These are phyloP conservation scores for Spea bombifrons DNA, from an alignment of 2,113 vertebrate genomes.

Conservation along the genomic window DNA sequence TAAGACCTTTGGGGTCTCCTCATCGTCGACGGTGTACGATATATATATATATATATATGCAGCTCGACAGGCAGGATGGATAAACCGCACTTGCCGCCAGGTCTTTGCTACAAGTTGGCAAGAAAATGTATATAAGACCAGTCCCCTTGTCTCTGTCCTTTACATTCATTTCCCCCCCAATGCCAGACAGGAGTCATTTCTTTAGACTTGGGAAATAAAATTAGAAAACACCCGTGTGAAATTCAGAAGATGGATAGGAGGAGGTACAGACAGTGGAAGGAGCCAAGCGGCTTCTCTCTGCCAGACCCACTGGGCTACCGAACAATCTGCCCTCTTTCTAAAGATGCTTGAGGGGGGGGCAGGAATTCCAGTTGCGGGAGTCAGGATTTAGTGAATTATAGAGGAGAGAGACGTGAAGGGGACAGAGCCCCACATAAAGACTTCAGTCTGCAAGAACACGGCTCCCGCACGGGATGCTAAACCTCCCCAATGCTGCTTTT, in stretches of 20 bases:
- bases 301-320: constrained; percentile 37
- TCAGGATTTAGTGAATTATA: constrained; percentile 29
- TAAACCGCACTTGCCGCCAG: too few relatives aligned
- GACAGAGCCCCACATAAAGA: constrained; percentile 32
- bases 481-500: not conserved
- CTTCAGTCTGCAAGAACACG: constrained; percentile 14
- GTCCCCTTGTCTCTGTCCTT: not conserved
- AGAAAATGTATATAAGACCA: not conserved
- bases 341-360: constrained; percentile 16
- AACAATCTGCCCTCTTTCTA: constrained; percentile 37
- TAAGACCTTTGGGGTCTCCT: too few relatives aligned
- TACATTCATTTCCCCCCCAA: not conserved
- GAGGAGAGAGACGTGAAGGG: constrained; percentile 36
- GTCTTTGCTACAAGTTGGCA: not conserved
- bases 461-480: not conserved
- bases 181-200: not conserved
- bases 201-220: constrained; percentile 9
- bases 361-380: constrained; percentile 28
- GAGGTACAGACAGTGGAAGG: constrained; percentile 24
- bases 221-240: constrained; percentile 7
- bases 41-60: too few relatives aligned
- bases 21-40: too few relatives aligned
- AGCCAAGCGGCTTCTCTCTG: constrained; percentile 28
- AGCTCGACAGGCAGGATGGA: not conserved
- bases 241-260: constrained; percentile 20